Evolutionary conservation across 2,888 invertebrate species (phyloP), one percentile per base, ranked within the genome.

Genomic region (Polyommatus iphigenia): DNA sequence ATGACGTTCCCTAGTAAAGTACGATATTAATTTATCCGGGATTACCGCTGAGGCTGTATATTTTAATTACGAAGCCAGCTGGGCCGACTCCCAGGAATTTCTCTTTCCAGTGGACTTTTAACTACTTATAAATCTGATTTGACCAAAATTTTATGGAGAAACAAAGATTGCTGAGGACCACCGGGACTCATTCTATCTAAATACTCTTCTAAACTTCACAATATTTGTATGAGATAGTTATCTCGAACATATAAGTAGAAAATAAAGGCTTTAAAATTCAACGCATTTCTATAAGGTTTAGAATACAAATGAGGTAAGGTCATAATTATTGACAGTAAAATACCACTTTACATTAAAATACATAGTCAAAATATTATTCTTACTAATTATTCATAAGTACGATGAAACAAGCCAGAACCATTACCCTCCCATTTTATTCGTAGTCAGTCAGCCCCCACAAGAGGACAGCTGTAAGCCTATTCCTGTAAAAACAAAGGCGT

Each of bases 1-100:
- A 91, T 91, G 92, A 91, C 91, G 91, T 90, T 85, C 84, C 87
- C 89, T 88, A 88, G 89, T 92, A 93, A 91, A 90, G 90, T 90
- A 91, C 89, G 90, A 89, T 92, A 91, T 93, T 91, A 90, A 92
- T 92, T 90, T 89, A 91, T 91, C 91, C 88, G 86, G 85, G 82
- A 83, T 86, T 86, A 86, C 41, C 15, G 67, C 8, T 32, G 71
- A n/a, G n/a, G 72, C 72, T 41, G 36, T 72, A 72, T 72, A 41
- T 72, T 72, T 72, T 72, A 72, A 72, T 72, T 72, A 72, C 67
- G 67, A 18, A 29, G 67, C 67, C 67, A 32, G 67, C 67, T 67
- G 67, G 15, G 67, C 67, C 2, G 29, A 15, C 29, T 15, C 67
- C 29, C 67, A 6, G 15, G 67, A 67, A 29, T 67, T 67, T 32